Evolutionary conservation across 2,888 invertebrate species (phyloP), one percentile per base, ranked within the genome.

Genomic region (Lithophane socia): DNA sequence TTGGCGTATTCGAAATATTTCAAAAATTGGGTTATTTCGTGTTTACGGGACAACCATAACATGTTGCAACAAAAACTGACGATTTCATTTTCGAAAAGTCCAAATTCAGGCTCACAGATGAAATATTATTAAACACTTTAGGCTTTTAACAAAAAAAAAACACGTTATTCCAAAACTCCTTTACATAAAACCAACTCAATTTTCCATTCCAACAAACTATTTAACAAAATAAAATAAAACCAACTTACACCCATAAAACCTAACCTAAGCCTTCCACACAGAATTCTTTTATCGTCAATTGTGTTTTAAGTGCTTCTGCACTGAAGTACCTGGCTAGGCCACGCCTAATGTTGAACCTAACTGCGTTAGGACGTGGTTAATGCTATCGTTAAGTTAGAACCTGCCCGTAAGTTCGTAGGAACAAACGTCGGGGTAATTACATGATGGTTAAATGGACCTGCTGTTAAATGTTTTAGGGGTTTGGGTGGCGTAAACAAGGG

Each of bases 211-310:
- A 44, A 44, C 63, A 44, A 79, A 73, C 8, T 44, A 10, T 49
- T 44, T 9, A 10, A 52, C 49, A 52, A 67, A 78, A 63, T 12
- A 61, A 60, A 60, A 67, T 79, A 65, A 68, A 81, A 56, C n/a
- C 24, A 16, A 37, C 42, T 42, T 13, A 60, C 71, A 21, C 24
- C 12, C 21, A 73, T 79, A 83, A 72, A 72, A 65, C 29, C 10
- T 52, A 21, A 44, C 49, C 29, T 0, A 24, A 74, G 65, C 68
- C 69, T 80, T 54, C 44, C 58, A 58, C 76, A 80, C 67, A 75
- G 68, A 65, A 73, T 74, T 85, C 47, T 85, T 85, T 76, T 79
- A 78, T 72, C 77, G 69, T 49, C 68, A 74, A 72, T 74, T 52
- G 63, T 58, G 37, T 18, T 42, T 54, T 79, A 85, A 85, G 76